Evolutionary conservation across 2,888 invertebrate genomes (phyloP).

Genomic region (Spatulosminthurus flaviceps): DNA sequence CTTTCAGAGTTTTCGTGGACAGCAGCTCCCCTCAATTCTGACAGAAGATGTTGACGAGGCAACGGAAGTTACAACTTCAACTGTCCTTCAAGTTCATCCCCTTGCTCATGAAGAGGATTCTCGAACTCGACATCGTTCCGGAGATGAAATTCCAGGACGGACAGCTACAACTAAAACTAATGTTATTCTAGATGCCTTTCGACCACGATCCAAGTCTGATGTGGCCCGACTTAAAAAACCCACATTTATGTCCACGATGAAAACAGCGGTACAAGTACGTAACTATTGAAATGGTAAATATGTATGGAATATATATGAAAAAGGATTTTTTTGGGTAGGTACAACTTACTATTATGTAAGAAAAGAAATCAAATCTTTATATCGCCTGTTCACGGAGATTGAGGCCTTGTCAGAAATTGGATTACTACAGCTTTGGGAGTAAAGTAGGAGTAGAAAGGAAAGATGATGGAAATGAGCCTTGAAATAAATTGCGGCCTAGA

Average conservation of each 20-base stretch:
- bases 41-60: conserved; percentile 69
- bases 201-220: conserved; percentile 80
- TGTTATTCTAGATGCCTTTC: conserved; percentile 79
- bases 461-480: too few relatives aligned
- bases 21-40: conserved; percentile 71
- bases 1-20: conserved; percentile 73
- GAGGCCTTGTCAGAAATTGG: too few relatives aligned
- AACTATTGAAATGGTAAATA: too few relatives aligned
- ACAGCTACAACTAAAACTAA: conserved; percentile 70
- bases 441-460: too few relatives aligned
- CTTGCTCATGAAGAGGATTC: conserved; percentile 58
- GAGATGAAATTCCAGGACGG: conserved; percentile 60
- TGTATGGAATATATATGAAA: too few relatives aligned
- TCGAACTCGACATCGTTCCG: conserved; percentile 66
- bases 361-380: too few relatives aligned
- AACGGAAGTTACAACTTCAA: conserved; percentile 50
- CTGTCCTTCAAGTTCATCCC: neutral
- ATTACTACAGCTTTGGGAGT: too few relatives aligned
- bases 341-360: too few relatives aligned
- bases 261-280: conserved; percentile 64
- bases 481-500: too few relatives aligned
- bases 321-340: too few relatives aligned
- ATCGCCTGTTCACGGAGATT: too few relatives aligned
- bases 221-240: conserved; percentile 71
- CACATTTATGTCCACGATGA: conserved; percentile 85